These are phyloP conservation scores for Brachyrhaphis roseni DNA, from an alignment of 2,797 vertebrate genomes.

Conservation along the genomic window DNA sequence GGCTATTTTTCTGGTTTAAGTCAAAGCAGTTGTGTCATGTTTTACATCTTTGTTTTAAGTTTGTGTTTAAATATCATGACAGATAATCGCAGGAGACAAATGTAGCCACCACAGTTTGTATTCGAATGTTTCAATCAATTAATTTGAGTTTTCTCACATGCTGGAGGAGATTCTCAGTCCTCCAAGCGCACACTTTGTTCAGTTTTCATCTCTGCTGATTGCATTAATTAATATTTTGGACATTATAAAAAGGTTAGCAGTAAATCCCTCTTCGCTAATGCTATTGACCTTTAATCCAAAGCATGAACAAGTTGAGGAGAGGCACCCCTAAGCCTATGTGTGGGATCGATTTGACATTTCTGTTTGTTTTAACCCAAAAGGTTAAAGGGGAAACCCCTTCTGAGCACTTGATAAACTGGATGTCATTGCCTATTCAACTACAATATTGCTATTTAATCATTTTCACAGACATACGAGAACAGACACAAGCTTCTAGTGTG, in stretches of 20 bases:
- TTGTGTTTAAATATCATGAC: not conserved
- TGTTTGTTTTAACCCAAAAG: not conserved
- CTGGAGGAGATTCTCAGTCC: not conserved
- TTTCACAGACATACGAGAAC: not conserved
- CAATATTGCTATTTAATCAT: not conserved
- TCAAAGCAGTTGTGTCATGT: not conserved
- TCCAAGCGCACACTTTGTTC: not conserved
- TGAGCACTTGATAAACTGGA: not conserved
- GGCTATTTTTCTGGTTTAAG: not conserved
- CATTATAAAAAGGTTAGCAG: not conserved
- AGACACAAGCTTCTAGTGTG: not conserved
- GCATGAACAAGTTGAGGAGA: not conserved
- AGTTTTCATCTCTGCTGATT: not conserved
- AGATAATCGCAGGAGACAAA: not conserved
- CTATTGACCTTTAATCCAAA: conserved; percentile 13
- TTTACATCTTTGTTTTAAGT: not conserved
- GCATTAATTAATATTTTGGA: not conserved
- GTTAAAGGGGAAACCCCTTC: not conserved
- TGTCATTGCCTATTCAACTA: not conserved
- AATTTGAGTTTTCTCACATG: not conserved
- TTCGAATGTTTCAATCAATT: not conserved
- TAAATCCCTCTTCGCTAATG: not conserved
- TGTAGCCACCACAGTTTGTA: not conserved
- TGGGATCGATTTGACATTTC: not conserved
- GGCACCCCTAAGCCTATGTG: conserved; percentile 1